phyloP scores from a whole-genome alignment of 2,888 invertebrate genomes.

The Liodrosophila aerea region DNA sequence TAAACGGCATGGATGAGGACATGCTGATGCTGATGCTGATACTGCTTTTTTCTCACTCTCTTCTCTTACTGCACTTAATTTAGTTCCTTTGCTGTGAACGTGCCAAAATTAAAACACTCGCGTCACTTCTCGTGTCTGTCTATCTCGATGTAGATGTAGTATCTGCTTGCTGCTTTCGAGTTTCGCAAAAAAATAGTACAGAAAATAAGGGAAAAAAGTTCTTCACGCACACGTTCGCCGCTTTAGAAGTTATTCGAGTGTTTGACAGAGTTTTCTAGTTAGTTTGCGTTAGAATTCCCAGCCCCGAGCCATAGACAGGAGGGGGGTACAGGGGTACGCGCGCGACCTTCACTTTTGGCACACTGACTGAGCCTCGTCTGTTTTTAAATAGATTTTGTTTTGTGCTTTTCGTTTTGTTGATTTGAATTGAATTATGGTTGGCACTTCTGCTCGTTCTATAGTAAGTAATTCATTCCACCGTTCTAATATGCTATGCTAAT shows the following conservation, averaged over 20 bases:
- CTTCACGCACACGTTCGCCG: conserved; percentile 58
- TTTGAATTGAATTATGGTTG: conserved; percentile 54
- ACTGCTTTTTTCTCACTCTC: conserved; percentile 5
- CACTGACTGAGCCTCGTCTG: no score
- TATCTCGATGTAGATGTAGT: conserved; percentile 2
- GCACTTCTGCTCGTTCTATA: conserved; percentile 39
- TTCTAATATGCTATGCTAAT: conserved; percentile 47
- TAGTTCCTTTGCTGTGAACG: conserved; percentile 15
- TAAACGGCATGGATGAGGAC: conserved; percentile 55
- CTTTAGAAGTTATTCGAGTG: conserved; percentile 59
- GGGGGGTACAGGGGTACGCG: neutral
- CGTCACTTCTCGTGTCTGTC: conserved; percentile 3
- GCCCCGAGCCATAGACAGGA: conserved; percentile 1
- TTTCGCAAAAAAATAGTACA: no score
- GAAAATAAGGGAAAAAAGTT: conserved; percentile 42
- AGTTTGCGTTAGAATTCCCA: conserved; percentile 21
- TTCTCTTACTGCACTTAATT: conserved; percentile 15
- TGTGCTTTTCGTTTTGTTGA: conserved; percentile 5
- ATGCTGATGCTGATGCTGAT: conserved; percentile 29
- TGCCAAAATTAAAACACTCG: conserved; percentile 54
- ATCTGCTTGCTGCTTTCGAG: neutral
- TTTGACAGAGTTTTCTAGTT: conserved; percentile 55
- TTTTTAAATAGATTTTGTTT: no score
- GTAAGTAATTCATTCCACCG: conserved; percentile 5
- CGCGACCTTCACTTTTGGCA: conserved; percentile 15